Evolutionary conservation across 2,113 vertebrate species (phyloP), one percentile per base, ranked within the genome.

Genomic region (Leptobrachium leishanense): DNA sequence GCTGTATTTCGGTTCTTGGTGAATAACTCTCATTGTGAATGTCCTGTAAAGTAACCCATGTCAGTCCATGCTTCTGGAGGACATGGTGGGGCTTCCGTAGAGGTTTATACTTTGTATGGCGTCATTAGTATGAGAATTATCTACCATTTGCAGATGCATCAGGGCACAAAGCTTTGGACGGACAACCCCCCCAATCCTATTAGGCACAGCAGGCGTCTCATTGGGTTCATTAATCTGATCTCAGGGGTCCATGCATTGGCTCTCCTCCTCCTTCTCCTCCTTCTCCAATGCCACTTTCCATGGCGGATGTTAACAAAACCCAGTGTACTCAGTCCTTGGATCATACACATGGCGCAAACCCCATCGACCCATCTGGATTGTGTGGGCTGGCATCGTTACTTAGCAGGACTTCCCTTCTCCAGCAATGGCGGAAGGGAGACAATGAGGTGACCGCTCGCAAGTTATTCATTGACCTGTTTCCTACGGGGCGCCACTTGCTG

Each of bases 211-310:
- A 76, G 59, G 42, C 57, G 0, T 72, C 80, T 31, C 39, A 41
- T 2, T 75, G 44, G 20, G 55, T 0, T 72, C 80, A 75, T 63
- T 39, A 6, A 0, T 75, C 82, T 64, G 74, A 81, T 41, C 77
- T 43, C 39, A 74, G 68, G 68, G 43, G 64, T 68, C 88, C 84
- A 83, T 12, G 6, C 13, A 12, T 12, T 59, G 1, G 13, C 2
- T 59, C 6, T 11, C 50, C 6, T 80, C 53, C 88, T 84, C 74
- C 81, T 73, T 59, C 12, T 75, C 74, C 76, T 82, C 89, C 91
- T 10, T 43, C 86, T 88, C 83, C 84, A 81, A 39, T 31, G 86
- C 90, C 82, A 80, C 39, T 76, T 84, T 87, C 8, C 76, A 74
- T 81, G 53, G 6, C 82, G 63, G 69, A 80, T 83, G 3, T 42